A percentile compares a stretch with the other conserved stretches of the same genome.
phyloP scores from a whole-genome alignment of 2,888 invertebrate species.

The Neocrepidodera transversa region DNA sequence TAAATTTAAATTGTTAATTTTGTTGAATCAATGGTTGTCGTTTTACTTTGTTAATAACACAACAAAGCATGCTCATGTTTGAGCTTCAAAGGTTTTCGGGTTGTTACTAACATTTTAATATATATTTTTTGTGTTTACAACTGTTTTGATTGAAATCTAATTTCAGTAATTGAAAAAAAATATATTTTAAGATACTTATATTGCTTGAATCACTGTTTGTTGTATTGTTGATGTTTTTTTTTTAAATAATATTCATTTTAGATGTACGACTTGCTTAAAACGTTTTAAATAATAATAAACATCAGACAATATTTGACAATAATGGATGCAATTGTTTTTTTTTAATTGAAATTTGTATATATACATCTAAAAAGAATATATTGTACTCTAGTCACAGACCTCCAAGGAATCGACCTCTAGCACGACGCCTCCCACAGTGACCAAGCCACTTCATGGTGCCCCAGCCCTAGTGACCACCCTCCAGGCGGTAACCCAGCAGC shows the following conservation, averaged over 20 bases:
- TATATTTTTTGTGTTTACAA: constrained; percentile 30
- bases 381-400: constrained; percentile 63
- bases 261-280: no score
- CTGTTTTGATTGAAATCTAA: neutral
- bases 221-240: no score
- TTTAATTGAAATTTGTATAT: no score
- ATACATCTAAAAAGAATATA: constrained; percentile 35
- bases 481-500: constrained; percentile 42
- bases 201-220: neutral
- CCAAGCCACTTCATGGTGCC: constrained; percentile 46
- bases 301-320: no score
- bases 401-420: constrained; percentile 64
- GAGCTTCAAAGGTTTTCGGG: constrained; percentile 40
- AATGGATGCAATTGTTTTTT: no score
- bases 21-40: no score
- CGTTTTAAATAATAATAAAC: no score
- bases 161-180: no score
- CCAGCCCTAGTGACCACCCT: constrained; percentile 43
- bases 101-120: constrained; percentile 49
- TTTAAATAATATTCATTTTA: no score
- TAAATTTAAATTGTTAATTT: neutral
- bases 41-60: no score
- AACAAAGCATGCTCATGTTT: constrained; percentile 42
- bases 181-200: neutral
- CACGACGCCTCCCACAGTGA: constrained; percentile 54